Evolutionary conservation across 2,797 vertebrate genomes (phyloP).

Genomic region (Spizella passerina): DNA sequence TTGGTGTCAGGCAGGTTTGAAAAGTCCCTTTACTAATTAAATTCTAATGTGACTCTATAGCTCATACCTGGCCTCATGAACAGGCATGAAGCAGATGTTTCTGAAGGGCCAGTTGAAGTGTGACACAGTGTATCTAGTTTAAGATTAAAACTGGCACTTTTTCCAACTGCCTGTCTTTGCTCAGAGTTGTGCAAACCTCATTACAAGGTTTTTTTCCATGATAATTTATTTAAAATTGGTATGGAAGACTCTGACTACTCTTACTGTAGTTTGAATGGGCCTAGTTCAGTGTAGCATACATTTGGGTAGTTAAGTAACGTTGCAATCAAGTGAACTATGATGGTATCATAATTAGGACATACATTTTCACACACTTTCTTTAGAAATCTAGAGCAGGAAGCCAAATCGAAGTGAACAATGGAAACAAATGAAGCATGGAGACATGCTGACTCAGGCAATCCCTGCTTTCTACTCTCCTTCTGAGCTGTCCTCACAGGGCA

Average conservation of each 20-base stretch:
- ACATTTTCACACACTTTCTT: not conserved
- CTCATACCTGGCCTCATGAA: not conserved
- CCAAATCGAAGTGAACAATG: not conserved
- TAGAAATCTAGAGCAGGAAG: not conserved
- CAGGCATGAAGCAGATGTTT: not conserved
- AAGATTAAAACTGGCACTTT: accelerated
- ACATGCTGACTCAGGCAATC: not conserved
- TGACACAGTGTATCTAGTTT: not conserved
- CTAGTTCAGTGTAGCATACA: not conserved
- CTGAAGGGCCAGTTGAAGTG: not conserved
- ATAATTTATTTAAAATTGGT: not conserved
- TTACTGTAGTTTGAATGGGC: not conserved
- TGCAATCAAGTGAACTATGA: not conserved
- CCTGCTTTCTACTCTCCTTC: not conserved
- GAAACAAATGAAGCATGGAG: not conserved
- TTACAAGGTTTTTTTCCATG: not conserved
- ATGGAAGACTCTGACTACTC: not conserved
- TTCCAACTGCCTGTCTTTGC: not conserved
- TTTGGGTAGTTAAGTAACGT: not conserved
- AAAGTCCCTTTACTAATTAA: not conserved
- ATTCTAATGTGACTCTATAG: not conserved
- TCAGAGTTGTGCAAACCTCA: not conserved
- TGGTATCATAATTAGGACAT: not conserved
- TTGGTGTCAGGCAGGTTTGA: not conserved
- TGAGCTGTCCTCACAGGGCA: not conserved